Conservation (phyloP, 1,140 invertebrate species). For the Achroia grisella region DNA sequence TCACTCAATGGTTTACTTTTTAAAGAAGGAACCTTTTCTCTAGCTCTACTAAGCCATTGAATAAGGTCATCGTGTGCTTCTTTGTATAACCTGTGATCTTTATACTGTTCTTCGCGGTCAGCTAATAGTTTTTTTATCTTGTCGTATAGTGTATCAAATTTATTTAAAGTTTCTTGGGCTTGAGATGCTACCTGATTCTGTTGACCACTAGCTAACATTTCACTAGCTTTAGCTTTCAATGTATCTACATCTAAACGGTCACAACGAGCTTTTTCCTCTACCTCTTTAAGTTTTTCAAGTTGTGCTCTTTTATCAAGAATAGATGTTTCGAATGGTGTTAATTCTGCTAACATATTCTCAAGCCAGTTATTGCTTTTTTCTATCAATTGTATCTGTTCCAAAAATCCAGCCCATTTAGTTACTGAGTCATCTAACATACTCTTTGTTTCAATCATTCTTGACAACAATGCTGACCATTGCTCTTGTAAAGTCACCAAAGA, state of each 20-base stretch:
- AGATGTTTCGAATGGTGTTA: slow-evolving; percentile 84
- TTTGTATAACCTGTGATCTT: slow-evolving; percentile 90
- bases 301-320: slow-evolving; percentile 90
- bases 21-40: slow-evolving; percentile 91
- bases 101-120: slow-evolving; percentile 89
- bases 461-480: slow-evolving; percentile 89
- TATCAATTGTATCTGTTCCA: slow-evolving; percentile 90
- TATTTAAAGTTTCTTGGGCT: slow-evolving; percentile 88
- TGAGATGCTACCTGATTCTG: slow-evolving; percentile 87
- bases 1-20: slow-evolving; percentile 90
- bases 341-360: slow-evolving; percentile 81
- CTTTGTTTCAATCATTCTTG: slow-evolving; percentile 93
- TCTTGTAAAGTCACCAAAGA: slow-evolving; percentile 89
- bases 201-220: slow-evolving; percentile 89
- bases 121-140: slow-evolving; percentile 82
- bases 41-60: slow-evolving; percentile 86
- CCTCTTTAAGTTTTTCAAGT: slow-evolving; percentile 87
- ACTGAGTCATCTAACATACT: slow-evolving; percentile 91
- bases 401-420: slow-evolving; percentile 90
- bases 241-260: slow-evolving; percentile 95
- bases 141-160: slow-evolving; percentile 83
- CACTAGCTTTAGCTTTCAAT: slow-evolving; percentile 88
- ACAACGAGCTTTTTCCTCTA: slow-evolving; percentile 92
- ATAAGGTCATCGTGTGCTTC: slow-evolving; percentile 92
- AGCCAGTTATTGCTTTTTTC: slow-evolving; percentile 88